Percentiles rank a stretch among this genome's conserved stretches.
Evolutionary conservation across 2,113 vertebrate genomes (phyloP).

Genomic region (Hypomesus transpacificus): DNA sequence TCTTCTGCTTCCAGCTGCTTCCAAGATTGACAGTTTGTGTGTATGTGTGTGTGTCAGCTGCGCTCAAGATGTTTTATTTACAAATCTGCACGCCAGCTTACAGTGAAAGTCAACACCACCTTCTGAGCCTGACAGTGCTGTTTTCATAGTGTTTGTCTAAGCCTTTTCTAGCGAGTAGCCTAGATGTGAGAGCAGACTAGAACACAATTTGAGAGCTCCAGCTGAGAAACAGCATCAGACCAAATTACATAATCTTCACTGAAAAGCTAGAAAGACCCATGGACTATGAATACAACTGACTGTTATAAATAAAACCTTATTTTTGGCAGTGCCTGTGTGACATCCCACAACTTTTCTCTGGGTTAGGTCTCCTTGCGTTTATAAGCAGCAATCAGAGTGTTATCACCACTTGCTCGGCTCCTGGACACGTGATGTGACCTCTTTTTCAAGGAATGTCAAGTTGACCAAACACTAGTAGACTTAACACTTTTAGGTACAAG

Average conservation of each 20-base stretch:
- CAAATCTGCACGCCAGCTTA: not conserved
- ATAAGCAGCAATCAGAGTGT: too few relatives aligned
- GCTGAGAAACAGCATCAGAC: slow-evolving; percentile 22
- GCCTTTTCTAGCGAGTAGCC: not conserved
- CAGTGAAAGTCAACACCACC: not conserved
- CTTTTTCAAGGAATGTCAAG: too few relatives aligned
- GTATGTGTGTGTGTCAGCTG: slow-evolving; percentile 8
- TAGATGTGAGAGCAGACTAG: slow-evolving; percentile 16
- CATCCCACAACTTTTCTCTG: too few relatives aligned
- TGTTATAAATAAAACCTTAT: too few relatives aligned
- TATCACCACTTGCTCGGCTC: too few relatives aligned
- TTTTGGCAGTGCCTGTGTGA: not conserved
- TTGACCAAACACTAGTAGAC: too few relatives aligned
- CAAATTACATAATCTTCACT: slow-evolving; percentile 21
- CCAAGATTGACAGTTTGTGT: slow-evolving; percentile 37
- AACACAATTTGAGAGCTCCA: slow-evolving; percentile 11
- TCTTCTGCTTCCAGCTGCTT: slow-evolving; percentile 54
- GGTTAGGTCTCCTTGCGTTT: too few relatives aligned
- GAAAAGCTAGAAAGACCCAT: slow-evolving; percentile 7
- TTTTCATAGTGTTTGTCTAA: not conserved
- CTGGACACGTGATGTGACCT: too few relatives aligned
- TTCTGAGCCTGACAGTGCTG: not conserved
- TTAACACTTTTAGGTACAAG: too few relatives aligned
- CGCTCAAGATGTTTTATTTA: not conserved
- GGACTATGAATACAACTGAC: not conserved